Conservation (phyloP, 2,113 vertebrate genomes). For the Dasyprocta punctata region DNA sequence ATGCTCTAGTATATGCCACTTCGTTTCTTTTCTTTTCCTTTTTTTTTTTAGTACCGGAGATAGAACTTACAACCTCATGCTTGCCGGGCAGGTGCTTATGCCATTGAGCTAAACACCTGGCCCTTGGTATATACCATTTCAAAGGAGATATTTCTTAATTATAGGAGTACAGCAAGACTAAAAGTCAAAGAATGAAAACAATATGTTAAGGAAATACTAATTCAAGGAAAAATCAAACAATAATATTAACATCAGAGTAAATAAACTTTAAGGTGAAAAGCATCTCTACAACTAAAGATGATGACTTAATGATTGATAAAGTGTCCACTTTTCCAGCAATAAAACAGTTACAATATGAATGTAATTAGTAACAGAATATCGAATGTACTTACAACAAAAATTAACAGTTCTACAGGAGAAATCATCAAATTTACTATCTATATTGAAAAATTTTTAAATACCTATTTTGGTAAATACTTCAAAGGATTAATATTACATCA, state of each 20-base stretch:
- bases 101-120: too few relatives aligned
- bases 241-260: neutral
- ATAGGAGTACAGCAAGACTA: neutral
- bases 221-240: conserved; percentile 17
- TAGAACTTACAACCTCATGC: too few relatives aligned
- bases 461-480: neutral
- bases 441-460: neutral
- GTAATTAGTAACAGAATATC: neutral
- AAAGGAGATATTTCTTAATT: neutral
- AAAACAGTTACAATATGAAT: neutral
- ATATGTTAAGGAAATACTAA: neutral
- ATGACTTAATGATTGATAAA: neutral
- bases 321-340: neutral
- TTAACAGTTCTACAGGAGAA: neutral
- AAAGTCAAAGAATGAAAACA: conserved; percentile 7
- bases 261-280: neutral
- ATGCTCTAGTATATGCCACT: neutral
- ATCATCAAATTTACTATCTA: neutral
- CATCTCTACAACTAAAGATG: neutral
- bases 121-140: too few relatives aligned
- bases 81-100: too few relatives aligned
- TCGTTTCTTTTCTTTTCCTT: too few relatives aligned
- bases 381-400: neutral
- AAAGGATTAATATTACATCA: neutral
- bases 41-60: too few relatives aligned